phyloP scores from a whole-genome alignment of 2,888 invertebrate genomes.

The Amaurobius ferox region DNA sequence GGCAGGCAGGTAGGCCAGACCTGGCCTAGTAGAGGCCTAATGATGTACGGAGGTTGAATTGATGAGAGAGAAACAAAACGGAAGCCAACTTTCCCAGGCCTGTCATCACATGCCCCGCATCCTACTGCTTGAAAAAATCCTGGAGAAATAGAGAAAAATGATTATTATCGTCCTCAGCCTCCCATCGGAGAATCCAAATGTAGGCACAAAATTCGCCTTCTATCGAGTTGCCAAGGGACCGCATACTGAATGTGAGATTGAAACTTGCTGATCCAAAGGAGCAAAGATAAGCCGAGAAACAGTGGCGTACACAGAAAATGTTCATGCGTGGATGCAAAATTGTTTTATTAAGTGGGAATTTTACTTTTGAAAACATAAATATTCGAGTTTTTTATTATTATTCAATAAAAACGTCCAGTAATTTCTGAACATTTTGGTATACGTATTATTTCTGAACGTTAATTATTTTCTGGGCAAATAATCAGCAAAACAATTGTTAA shows the following conservation, averaged over 20 bases:
- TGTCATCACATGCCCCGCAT: conserved; percentile 60
- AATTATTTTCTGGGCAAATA: too few relatives aligned
- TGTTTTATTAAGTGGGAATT: too few relatives aligned
- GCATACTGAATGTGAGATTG: conserved; percentile 5
- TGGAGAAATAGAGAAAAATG: conserved; percentile 66
- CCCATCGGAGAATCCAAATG: conserved; percentile 58
- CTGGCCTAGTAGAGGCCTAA: conserved; percentile 16
- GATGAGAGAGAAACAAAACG: conserved; percentile 51
- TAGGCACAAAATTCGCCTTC: conserved; percentile 44
- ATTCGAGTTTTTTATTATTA: too few relatives aligned
- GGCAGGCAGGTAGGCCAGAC: conserved; percentile 4
- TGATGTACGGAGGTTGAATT: conserved; percentile 38
- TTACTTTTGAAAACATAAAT: too few relatives aligned
- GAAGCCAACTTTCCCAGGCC: conserved; percentile 67
- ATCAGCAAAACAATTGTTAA: too few relatives aligned
- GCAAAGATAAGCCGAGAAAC: too few relatives aligned
- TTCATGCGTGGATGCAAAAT: too few relatives aligned
- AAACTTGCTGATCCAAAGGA: conserved; percentile 21
- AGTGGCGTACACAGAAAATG: too few relatives aligned
- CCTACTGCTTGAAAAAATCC: conserved; percentile 23
- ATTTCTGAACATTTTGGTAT: too few relatives aligned
- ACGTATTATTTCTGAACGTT: too few relatives aligned
- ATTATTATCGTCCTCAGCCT: conserved; percentile 63
- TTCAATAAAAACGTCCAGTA: too few relatives aligned
- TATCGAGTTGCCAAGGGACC: conserved; percentile 23